Conservation (phyloP, 1,140 invertebrate species). For the Zaprionus inermis region DNA sequence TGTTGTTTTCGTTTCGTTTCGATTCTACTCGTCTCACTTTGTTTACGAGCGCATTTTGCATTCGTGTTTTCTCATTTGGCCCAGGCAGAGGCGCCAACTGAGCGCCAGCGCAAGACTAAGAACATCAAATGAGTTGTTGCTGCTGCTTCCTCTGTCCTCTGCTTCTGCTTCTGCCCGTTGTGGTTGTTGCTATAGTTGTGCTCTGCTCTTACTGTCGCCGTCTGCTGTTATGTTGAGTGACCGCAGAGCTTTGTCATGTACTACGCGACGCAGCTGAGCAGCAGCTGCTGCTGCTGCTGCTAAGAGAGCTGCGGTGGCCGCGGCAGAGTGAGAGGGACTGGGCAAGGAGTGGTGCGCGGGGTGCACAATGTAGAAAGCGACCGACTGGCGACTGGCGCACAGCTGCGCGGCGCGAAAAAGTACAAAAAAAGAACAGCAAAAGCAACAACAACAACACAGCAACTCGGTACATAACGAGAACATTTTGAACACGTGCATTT, state of each 20-base stretch:
- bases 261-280: not conserved
- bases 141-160: conserved; percentile 24
- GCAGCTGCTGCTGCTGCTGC: not conserved
- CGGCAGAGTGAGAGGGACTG: not conserved
- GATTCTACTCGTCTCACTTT: conserved; percentile 35
- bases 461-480: conserved; percentile 64
- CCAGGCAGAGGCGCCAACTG: conserved; percentile 61
- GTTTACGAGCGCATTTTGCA: conserved; percentile 34
- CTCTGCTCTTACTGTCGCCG: conserved; percentile 43
- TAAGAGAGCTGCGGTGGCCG: not conserved
- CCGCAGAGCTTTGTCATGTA: conserved; percentile 52
- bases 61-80: conserved; percentile 15
- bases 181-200: conserved; percentile 21
- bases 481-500: conserved; percentile 81
- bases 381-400: conserved; percentile 76
- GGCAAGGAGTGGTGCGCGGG: conserved; percentile 1
- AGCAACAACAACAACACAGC: conserved; percentile 52
- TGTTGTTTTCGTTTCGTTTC: conserved; percentile 20
- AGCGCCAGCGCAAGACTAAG: conserved; percentile 46
- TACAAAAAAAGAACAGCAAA: conserved; percentile 62
- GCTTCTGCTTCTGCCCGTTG: conserved; percentile 32
- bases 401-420: conserved; percentile 71
- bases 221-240: conserved; percentile 61
- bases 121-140: conserved; percentile 65
- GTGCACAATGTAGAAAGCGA: conserved; percentile 64